A percentile compares a stretch with the other conserved stretches of the same genome.
Conservation (phyloP, 2,888 invertebrate genomes). For the Drosophila kambysellisi region DNA sequence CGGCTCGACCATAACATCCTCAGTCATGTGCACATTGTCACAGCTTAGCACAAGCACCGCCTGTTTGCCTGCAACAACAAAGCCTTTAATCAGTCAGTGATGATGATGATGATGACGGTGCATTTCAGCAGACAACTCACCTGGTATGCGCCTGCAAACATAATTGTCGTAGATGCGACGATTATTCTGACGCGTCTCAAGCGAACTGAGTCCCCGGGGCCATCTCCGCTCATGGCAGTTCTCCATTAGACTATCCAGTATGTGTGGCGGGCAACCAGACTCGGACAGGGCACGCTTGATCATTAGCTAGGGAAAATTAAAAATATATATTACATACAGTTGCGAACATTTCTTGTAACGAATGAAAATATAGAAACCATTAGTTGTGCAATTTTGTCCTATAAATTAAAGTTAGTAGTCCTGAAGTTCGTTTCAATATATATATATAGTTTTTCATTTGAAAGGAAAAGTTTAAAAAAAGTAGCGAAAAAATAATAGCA, state of each 20-base stretch:
- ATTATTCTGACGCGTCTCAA: conserved; percentile 97
- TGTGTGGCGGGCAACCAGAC: conserved; percentile 96
- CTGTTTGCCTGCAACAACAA: conserved; percentile 91
- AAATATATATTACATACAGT: background rate
- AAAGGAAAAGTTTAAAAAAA: background rate
- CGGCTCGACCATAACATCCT: conserved; percentile 98
- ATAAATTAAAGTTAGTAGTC: background rate
- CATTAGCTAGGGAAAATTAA: conserved; percentile 89
- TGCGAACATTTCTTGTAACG: background rate
- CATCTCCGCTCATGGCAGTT: conserved; percentile 98
- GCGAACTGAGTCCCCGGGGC: conserved; percentile 96
- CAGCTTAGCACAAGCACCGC: conserved; percentile 97
- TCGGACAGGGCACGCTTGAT: conserved; percentile 96
- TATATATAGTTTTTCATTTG: background rate
- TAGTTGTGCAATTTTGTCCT: too few relatives aligned
- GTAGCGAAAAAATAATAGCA: background rate
- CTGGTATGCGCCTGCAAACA: conserved; percentile 96
- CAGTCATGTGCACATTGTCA: conserved; percentile 97
- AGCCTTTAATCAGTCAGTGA: conserved; percentile 48
- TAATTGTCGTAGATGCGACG: conserved; percentile 96
- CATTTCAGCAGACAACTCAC: conserved; percentile 78
- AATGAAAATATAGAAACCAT: background rate
- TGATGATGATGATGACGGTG: background rate
- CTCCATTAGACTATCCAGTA: conserved; percentile 97
- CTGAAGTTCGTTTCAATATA: background rate